Evolutionary conservation across 2,113 vertebrate genomes (phyloP), one percentile per base, ranked within the genome.

Genomic region (Heliornis fulica): DNA sequence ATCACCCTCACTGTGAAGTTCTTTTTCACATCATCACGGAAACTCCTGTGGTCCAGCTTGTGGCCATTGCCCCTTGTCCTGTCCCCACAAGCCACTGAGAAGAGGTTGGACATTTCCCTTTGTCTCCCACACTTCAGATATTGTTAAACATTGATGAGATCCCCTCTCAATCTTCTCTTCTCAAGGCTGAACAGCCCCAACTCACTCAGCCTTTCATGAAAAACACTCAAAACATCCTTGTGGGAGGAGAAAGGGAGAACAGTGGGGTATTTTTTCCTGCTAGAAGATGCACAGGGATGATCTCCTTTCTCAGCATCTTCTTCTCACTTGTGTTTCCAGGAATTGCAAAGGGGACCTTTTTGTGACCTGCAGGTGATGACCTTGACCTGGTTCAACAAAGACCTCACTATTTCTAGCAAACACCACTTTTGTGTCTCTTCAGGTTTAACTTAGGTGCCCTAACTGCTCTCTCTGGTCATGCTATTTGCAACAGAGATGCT

Each of bases 251-350:
- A 89, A 82, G 41, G 59, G 31, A 32, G 22, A 0, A 0, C 25
- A 36, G 15, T 1, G 4, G n/a, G n/a, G n/a, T 0, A 8, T 7
- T 48, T 71, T 40, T 31, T 21, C 43, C 63, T 48, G 11, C 5
- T 40, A 5, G 65, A 23, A 78, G 11, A 23, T 15, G 3, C 0
- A 0, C 6, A 5, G 10, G 31, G 23, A 20, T 79, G 50, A 5
- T 45, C 15, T 48, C 40, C 56, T 83, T 91, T 45, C 77, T 74
- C 32, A 19, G 7, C 7, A 40, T 19, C 43, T 63, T 69, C 76
- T 57, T 59, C 51, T 76, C 45, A 22, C 10, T 23, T 32, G 45
- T 66, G 26, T 75, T 50, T 87, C 81, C 82, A 82, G 81, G n/a
- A 66, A 31, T 34, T 43, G 48, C 63, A 56, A 63, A 78, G 74